A percentile compares a stretch with the other conserved stretches of the same genome.
These are phyloP conservation scores for Rhagonycha fulva DNA, from an alignment of 2,888 invertebrate genomes.

Conservation along the genomic window DNA sequence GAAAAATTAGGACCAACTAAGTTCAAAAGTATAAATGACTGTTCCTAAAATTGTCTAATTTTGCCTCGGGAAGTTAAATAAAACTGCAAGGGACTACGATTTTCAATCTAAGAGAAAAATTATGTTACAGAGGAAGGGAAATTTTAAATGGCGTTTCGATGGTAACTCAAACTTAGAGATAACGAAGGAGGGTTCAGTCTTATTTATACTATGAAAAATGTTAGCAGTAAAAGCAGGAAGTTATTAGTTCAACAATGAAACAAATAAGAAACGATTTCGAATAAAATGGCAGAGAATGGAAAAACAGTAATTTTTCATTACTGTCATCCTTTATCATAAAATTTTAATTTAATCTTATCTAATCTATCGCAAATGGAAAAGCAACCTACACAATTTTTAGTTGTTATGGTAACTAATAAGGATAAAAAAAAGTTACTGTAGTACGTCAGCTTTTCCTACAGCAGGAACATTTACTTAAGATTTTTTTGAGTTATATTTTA, in stretches of 20 bases:
- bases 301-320: background rate
- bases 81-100: background rate
- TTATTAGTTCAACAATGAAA: background rate
- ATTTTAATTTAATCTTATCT: background rate
- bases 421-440: background rate
- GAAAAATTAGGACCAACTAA: background rate
- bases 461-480: background rate
- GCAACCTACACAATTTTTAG: background rate
- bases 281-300: background rate
- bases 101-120: background rate
- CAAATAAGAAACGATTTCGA: background rate
- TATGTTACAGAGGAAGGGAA: background rate
- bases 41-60: background rate
- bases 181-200: background rate
- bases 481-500: too few relatives aligned
- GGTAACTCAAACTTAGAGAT: background rate
- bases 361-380: background rate
- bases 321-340: background rate
- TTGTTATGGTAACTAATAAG: background rate
- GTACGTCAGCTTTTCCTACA: background rate
- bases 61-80: background rate
- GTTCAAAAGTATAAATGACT: background rate
- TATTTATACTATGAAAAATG: background rate
- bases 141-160: background rate
- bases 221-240: background rate